phyloP scores from a whole-genome alignment of 1,140 invertebrate genomes.

The Apocrypta bakeri region DNA sequence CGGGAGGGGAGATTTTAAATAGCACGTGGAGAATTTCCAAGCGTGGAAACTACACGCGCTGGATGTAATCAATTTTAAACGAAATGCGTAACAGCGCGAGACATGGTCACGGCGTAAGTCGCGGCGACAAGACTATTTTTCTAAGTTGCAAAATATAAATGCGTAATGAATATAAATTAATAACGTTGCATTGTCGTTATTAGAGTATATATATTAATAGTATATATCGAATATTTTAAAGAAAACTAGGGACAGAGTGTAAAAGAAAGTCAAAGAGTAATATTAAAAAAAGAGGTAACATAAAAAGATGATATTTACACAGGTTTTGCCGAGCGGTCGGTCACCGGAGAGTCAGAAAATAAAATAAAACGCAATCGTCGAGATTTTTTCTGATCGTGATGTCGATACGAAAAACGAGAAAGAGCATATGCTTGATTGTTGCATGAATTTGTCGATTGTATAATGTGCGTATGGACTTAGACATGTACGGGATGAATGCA shows the following conservation, averaged over 20 bases:
- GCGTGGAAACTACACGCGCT: background rate
- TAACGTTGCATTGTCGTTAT: slow-evolving; percentile 74
- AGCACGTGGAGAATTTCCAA: slow-evolving; percentile 21
- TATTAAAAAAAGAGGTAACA: slow-evolving; percentile 40
- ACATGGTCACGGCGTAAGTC: slow-evolving; percentile 61
- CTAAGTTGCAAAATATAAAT: slow-evolving; percentile 73
- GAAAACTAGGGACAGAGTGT: slow-evolving; percentile 56
- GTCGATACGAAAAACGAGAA: slow-evolving; percentile 10
- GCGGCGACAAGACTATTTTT: slow-evolving; percentile 71
- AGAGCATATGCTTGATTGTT: slow-evolving; percentile 16
- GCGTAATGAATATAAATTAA: slow-evolving; percentile 71
- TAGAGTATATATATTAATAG: slow-evolving; percentile 68
- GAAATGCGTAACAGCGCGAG: slow-evolving; percentile 56
- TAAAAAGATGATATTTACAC: slow-evolving; percentile 53
- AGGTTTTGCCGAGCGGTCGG: slow-evolving; percentile 37
- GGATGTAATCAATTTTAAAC: slow-evolving; percentile 9
- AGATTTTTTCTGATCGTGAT: slow-evolving; percentile 12
- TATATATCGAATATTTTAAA: slow-evolving; percentile 71
- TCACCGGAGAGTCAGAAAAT: background rate
- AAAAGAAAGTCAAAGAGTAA: slow-evolving; percentile 53
- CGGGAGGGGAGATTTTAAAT: slow-evolving; percentile 21
- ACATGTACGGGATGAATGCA: background rate
- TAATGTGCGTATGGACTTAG: background rate
- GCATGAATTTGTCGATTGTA: slow-evolving; percentile 35
- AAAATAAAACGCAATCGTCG: background rate